A percentile compares a stretch with the other conserved stretches of the same genome.
These are phyloP conservation scores for Lates calcarifer DNA, from an alignment of 2,113 vertebrate genomes.

Conservation along the genomic window DNA sequence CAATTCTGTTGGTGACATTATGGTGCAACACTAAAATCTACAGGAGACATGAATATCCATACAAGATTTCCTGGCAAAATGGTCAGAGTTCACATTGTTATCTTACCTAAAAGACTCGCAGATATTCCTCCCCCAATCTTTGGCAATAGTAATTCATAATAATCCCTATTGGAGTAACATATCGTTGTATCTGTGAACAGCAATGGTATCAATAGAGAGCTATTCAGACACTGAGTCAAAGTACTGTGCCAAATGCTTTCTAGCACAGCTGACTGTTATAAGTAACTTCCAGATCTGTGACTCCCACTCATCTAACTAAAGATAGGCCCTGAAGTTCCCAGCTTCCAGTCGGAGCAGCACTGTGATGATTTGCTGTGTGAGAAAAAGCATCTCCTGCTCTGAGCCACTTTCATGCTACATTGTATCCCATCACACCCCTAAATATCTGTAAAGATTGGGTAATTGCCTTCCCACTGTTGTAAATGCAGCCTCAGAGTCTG, in stretches of 20 bases:
- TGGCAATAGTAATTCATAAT: background rate
- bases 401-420: constrained; percentile 69
- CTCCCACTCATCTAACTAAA: constrained; percentile 55
- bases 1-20: no score
- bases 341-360: constrained; percentile 8
- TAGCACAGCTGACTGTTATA: constrained; percentile 4
- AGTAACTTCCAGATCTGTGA: constrained; percentile 52
- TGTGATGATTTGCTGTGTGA: constrained; percentile 50
- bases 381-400: constrained; percentile 31
- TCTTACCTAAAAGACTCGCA: no score
- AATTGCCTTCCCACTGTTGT: constrained; percentile 60
- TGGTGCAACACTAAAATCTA: no score
- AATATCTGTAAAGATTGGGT: constrained; percentile 67
- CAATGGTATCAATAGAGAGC: constrained; percentile 20
- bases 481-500: constrained; percentile 31
- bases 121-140: background rate
- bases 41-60: no score
- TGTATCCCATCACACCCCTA: constrained; percentile 61
- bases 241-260: constrained; percentile 38
- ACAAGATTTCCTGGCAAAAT: background rate
- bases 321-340: constrained; percentile 41
- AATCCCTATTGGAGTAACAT: background rate
- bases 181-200: constrained; percentile 16
- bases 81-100: background rate
- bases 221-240: constrained; percentile 43